Conservation (phyloP, 2,888 invertebrate genomes). For the Siphlonurus alternatus region DNA sequence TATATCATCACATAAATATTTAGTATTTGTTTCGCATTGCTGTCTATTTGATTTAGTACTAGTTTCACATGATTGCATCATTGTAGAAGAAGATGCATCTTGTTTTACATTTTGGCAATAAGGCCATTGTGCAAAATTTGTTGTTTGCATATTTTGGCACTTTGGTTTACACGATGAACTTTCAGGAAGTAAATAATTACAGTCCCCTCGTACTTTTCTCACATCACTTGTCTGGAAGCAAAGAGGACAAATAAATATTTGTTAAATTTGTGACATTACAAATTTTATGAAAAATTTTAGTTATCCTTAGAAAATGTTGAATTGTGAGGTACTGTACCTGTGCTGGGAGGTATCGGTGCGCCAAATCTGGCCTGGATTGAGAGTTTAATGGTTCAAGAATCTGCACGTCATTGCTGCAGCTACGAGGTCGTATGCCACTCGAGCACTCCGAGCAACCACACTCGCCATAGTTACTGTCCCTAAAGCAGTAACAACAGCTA, state of each 20-base stretch:
- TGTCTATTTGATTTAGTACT: too few species aligned
- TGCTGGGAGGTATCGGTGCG: background rate
- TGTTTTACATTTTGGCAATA: background rate
- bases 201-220: background rate
- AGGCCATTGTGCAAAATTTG: background rate
- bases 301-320: too few species aligned
- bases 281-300: too few species aligned
- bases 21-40: too few species aligned
- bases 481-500: background rate
- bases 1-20: background rate
- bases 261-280: too few species aligned
- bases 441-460: background rate
- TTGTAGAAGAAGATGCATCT: background rate
- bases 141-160: background rate
- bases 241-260: too few species aligned
- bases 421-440: background rate
- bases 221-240: background rate
- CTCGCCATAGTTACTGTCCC: background rate
- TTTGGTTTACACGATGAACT: background rate
- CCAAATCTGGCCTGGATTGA: background rate
- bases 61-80: background rate
- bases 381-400: background rate
- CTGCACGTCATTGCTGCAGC: background rate
- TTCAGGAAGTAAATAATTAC: background rate
- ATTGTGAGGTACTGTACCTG: too few species aligned